phyloP scores from a whole-genome alignment of 2,888 invertebrate species.

The Tricholauxania praeusta region DNA sequence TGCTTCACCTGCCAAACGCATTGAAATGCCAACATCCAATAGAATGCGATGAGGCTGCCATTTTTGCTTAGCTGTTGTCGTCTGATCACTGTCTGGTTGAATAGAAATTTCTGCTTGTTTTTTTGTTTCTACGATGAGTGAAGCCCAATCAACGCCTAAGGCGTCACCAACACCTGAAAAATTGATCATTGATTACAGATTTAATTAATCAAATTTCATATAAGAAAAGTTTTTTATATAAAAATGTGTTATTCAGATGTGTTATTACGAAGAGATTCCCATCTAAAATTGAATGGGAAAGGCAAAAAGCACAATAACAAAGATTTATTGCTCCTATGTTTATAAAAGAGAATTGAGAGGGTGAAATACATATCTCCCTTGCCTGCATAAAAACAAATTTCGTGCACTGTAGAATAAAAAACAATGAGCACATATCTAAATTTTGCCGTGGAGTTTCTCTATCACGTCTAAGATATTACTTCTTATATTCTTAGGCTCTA shows the following conservation, averaged over 20 bases:
- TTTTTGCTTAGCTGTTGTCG: conserved; percentile 76
- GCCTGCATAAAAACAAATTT: too few species aligned
- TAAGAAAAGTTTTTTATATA: not conserved
- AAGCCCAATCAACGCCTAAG: conserved; percentile 96
- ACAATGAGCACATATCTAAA: too few species aligned
- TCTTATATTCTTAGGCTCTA: too few species aligned
- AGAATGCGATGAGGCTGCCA: conserved; percentile 87
- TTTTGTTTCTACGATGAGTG: conserved; percentile 83
- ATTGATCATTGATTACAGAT: not conserved
- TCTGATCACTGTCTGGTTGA: conserved; percentile 61
- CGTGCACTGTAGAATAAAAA: too few species aligned
- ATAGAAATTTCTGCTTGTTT: conserved; percentile 54
- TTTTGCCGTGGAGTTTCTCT: too few species aligned
- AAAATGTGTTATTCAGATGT: not conserved
- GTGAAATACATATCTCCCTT: too few species aligned
- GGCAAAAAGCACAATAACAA: not conserved
- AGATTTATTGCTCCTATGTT: not conserved
- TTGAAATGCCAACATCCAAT: conserved; percentile 83
- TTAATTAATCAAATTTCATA: not conserved
- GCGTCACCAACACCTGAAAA: conserved; percentile 80
- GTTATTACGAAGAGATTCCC: too few species aligned
- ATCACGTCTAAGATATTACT: too few species aligned
- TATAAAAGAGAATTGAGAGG: too few species aligned
- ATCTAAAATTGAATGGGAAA: too few species aligned
- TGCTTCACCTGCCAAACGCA: conserved; percentile 80